Base-by-base conservation (phyloP, 2,113 vertebrate species). In the Nothocercus julius region DNA sequence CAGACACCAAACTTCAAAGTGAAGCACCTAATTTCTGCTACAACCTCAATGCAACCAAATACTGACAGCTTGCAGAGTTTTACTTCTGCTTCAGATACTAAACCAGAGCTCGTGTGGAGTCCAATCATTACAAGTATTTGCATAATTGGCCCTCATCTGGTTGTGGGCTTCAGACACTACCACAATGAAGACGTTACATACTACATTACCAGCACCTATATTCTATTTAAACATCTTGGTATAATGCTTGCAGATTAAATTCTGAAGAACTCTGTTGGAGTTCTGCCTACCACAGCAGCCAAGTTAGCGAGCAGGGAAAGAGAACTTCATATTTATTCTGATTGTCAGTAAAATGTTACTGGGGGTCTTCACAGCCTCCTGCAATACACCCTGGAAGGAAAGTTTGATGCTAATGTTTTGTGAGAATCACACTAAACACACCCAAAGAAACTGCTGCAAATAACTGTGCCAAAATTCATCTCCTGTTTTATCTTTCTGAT, bases 1-100 rank as follows among this genome's bases (percentile, higher is more conserved):
- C 61, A 86, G 73, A 88, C 42, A 96, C 40, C 68, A 77, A 93
- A 70, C 61, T 78, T 93, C 80, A 79, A 86, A 81, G 82, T 34
- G 74, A 94, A 83, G 92, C 56, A 74, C 38, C 59, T 78, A 59
- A 28, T 74, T 87, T 83, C 67, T 91, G 69, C 80, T 70, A 77
- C 32, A 68, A 51, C 63, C 70, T 76, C 54, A 75, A 34, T 64
- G 61, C 85, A 74, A 85, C 82, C 70, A 82, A 83, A 49, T 4
- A 83, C 68, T 88, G 45, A 79, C 85, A 93, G 42, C 51, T 90
- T 64, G 75, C 7, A 68, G 45, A 85, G 70, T 77, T 85, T 82
- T 83, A 81, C 32, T 92, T 86, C 69, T 51, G 62, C 54, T 87
- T 82, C 67, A 85, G 74, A 36, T 40, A 53, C 45, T 87, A 73